These are phyloP conservation scores for Nymphicus hollandicus DNA, from an alignment of 2,113 vertebrate species.

Conservation along the genomic window DNA sequence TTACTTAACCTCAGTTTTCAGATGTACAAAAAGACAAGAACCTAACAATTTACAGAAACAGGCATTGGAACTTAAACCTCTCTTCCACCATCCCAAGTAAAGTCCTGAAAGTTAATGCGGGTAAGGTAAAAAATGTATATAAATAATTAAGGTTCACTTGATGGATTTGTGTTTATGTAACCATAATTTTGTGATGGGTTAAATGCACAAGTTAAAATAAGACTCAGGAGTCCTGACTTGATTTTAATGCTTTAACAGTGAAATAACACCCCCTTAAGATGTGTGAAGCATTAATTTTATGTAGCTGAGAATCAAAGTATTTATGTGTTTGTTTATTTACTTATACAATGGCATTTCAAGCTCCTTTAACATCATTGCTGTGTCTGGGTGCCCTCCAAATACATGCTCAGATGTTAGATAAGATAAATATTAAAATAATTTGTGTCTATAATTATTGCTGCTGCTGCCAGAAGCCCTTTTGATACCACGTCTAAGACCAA, in stretches of 20 bases:
- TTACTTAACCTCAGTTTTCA: neutral
- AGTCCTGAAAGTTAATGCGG: neutral
- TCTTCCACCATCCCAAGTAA: neutral
- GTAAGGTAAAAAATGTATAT: neutral
- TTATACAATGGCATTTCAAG: slow-evolving; percentile 29
- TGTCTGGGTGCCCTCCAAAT: slow-evolving; percentile 48
- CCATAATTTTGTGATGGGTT: neutral
- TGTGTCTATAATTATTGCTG: slow-evolving; percentile 10
- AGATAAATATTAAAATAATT: slow-evolving; percentile 57
- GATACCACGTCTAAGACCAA: neutral
- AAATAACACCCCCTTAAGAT: slow-evolving; percentile 30
- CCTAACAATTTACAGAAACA: neutral
- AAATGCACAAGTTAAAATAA: neutral
- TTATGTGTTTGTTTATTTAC: slow-evolving; percentile 48
- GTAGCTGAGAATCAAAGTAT: slow-evolving; percentile 18
- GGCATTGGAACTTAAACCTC: neutral
- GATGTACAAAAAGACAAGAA: neutral
- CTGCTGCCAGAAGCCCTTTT: slow-evolving; percentile 28
- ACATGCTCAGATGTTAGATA: slow-evolving; percentile 34
- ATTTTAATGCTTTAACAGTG: neutral
- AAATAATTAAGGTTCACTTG: neutral
- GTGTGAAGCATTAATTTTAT: neutral
- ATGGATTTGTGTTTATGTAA: neutral
- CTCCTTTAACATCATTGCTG: neutral
- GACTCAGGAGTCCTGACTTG: neutral